Conservation (phyloP, 2,113 vertebrate species). For the Ploceus nigricollis region DNA sequence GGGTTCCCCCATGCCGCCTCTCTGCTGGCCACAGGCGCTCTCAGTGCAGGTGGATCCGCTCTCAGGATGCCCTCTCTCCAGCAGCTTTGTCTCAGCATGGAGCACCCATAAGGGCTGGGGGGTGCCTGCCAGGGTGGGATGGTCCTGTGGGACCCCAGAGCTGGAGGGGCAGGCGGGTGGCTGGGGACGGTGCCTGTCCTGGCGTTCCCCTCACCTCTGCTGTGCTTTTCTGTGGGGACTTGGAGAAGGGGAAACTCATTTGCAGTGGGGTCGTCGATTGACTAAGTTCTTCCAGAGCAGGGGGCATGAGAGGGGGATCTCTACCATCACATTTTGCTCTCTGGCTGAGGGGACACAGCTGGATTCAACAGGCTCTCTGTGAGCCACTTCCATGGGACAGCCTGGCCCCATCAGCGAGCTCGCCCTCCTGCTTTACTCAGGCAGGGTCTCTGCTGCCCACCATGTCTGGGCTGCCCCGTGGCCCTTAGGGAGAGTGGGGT, state of each 20-base stretch:
- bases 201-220: not conserved
- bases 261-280: fast-evolving
- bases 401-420: fast-evolving
- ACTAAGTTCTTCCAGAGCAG: not conserved
- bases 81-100: not conserved
- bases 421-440: not conserved
- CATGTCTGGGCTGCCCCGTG: fast-evolving
- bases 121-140: not conserved
- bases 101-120: not conserved
- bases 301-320: not conserved
- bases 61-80: not conserved
- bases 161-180: not conserved
- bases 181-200: not conserved
- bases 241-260: not conserved
- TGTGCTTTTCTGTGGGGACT: not conserved
- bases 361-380: not conserved
- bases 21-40: not conserved
- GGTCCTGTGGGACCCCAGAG: not conserved
- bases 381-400: not conserved
- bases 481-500: not conserved
- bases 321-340: not conserved
- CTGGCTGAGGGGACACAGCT: not conserved
- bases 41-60: not conserved
- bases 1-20: not conserved
- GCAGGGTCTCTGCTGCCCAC: not conserved